phyloP scores from a whole-genome alignment of 2,888 invertebrate genomes.

The Hipparchia semele region DNA sequence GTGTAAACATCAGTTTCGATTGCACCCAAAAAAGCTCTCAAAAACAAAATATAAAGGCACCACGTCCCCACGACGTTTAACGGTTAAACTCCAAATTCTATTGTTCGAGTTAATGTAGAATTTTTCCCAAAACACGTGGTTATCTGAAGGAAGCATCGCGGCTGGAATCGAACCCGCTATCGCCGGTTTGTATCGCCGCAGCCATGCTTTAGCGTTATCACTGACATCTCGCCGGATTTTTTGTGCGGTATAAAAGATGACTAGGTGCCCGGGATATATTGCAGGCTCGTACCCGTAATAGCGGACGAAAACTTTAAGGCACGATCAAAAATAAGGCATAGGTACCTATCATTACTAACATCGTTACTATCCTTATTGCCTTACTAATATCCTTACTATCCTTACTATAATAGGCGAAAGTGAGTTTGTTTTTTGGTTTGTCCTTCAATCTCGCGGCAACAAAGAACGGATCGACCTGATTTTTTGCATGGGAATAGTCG shows the following conservation, averaged over 20 bases:
- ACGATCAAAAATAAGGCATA: neutral
- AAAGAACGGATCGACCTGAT: no score
- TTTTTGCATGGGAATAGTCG: no score
- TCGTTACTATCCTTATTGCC: no score
- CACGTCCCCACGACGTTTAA: constrained; percentile 22
- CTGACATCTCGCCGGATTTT: constrained; percentile 47
- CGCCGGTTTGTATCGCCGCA: constrained; percentile 60
- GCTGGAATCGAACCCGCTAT: constrained; percentile 74
- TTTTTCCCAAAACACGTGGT: constrained; percentile 65
- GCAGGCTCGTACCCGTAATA: constrained; percentile 24
- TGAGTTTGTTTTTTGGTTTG: no score
- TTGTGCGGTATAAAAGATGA: constrained; percentile 48
- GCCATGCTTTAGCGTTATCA: constrained; percentile 51
- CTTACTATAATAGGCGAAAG: no score
- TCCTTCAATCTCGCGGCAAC: no score
- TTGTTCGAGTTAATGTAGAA: constrained; percentile 57
- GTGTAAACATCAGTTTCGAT: neutral
- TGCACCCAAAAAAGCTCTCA: neutral
- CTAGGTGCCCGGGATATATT: constrained; percentile 43
- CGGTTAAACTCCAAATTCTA: constrained; percentile 45
- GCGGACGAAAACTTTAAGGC: neutral
- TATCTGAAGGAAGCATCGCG: constrained; percentile 66
- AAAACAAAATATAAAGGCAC: constrained; percentile 3
- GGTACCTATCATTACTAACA: neutral
- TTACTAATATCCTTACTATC: no score